Evolutionary conservation across 2,113 vertebrate genomes (phyloP).

Genomic region (Forbesichthys papilliferus): DNA sequence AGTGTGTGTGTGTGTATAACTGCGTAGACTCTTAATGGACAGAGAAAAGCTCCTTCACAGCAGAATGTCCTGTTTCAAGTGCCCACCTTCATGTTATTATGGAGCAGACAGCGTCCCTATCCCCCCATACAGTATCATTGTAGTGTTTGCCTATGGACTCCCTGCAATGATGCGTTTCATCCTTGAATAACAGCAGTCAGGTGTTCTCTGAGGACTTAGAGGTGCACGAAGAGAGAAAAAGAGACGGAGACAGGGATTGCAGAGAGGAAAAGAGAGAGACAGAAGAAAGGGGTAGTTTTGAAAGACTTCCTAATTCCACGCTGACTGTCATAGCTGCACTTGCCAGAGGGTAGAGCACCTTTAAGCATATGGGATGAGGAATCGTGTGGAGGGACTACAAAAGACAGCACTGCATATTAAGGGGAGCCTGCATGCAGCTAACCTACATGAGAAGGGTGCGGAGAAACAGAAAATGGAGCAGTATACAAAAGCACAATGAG

Average conservation of each 20-base stretch:
- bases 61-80: slow-evolving; percentile 55
- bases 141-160: slow-evolving; percentile 66
- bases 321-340: slow-evolving; percentile 67
- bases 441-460: slow-evolving; percentile 55
- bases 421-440: slow-evolving; percentile 50
- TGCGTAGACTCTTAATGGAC: slow-evolving; percentile 20
- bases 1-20: slow-evolving; percentile 5
- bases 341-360: slow-evolving; percentile 74
- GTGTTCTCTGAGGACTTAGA: slow-evolving; percentile 64
- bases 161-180: slow-evolving; percentile 59
- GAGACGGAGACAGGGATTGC: slow-evolving; percentile 19
- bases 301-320: slow-evolving; percentile 70
- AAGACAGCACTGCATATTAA: slow-evolving; percentile 70
- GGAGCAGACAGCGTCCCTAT: slow-evolving; percentile 39
- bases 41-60: slow-evolving; percentile 45
- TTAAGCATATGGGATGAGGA: slow-evolving; percentile 73
- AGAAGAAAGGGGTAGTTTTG: slow-evolving; percentile 51
- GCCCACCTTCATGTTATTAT: slow-evolving; percentile 51
- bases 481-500: slow-evolving; percentile 42
- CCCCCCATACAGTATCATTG: slow-evolving; percentile 46
- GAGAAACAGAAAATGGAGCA: slow-evolving; percentile 28
- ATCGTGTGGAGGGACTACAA: slow-evolving; percentile 68
- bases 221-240: not conserved
- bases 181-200: slow-evolving; percentile 68
- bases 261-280: slow-evolving; percentile 5